Conservation (phyloP, 2,113 vertebrate species). For the Grallaria varia region DNA sequence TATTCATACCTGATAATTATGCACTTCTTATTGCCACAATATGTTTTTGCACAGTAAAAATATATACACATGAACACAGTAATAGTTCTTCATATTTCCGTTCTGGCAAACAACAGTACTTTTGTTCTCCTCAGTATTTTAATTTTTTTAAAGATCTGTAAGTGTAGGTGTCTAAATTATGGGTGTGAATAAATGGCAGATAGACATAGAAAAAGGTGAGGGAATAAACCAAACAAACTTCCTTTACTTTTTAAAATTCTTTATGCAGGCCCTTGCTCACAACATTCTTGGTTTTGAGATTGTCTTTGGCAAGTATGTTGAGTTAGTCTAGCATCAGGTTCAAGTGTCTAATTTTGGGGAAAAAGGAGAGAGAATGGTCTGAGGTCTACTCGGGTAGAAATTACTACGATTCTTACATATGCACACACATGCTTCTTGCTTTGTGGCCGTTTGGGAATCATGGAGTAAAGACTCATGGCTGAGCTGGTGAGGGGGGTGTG, state of each 20-base stretch:
- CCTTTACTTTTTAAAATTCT: neutral
- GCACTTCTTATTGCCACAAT: neutral
- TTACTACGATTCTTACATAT: neutral
- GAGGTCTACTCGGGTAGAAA: neutral
- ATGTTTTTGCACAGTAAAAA: neutral
- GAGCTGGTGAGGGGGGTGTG: neutral
- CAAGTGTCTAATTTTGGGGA: neutral
- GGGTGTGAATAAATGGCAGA: neutral
- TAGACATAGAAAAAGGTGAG: neutral
- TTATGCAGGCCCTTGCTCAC: neutral
- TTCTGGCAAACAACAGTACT: neutral
- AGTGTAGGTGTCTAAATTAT: neutral
- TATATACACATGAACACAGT: neutral
- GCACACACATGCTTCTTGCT: neutral
- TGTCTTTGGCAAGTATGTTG: neutral
- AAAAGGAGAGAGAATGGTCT: neutral
- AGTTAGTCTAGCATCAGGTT: neutral
- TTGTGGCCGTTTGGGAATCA: neutral
- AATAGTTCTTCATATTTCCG: neutral
- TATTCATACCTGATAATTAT: neutral
- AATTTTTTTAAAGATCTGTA: neutral
- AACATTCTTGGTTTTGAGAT: neutral
- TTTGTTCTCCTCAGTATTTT: neutral
- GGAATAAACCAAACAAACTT: neutral
- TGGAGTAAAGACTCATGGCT: neutral